Conservation (phyloP, 2,888 invertebrate genomes). For the Sesia bembeciformis region DNA sequence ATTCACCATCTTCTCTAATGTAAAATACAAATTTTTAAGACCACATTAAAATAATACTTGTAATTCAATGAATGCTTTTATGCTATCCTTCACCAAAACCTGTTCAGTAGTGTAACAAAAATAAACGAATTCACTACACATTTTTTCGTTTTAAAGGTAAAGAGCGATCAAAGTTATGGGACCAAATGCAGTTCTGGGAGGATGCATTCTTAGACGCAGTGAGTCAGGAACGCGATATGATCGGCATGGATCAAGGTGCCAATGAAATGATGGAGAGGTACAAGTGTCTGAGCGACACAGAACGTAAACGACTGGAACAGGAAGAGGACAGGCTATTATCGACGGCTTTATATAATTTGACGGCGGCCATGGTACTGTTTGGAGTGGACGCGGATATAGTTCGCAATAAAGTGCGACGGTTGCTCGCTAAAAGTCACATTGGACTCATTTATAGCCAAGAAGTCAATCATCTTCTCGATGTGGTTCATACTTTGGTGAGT, state of each 20-base stretch:
- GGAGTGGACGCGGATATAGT: slow-evolving; percentile 89
- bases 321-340: slow-evolving; percentile 97
- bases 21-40: no score
- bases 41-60: no score
- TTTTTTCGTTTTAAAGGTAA: slow-evolving; percentile 63
- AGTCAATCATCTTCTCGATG: slow-evolving; percentile 96
- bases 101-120: background rate
- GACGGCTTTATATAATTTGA: slow-evolving; percentile 96
- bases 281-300: slow-evolving; percentile 92
- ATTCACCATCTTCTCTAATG: no score
- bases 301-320: slow-evolving; percentile 94
- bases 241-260: slow-evolving; percentile 99
- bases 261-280: slow-evolving; percentile 99
- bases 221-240: slow-evolving; percentile 97
- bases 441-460: slow-evolving; percentile 98
- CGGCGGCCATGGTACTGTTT: slow-evolving; percentile 95
- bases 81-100: no score
- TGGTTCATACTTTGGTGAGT: slow-evolving; percentile 91
- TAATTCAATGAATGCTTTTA: no score
- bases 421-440: slow-evolving; percentile 98
- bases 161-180: slow-evolving; percentile 93
- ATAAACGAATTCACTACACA: background rate
- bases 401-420: slow-evolving; percentile 88
- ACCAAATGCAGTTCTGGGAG: slow-evolving; percentile 99
- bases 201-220: slow-evolving; percentile 99